Conservation (phyloP, 2,113 vertebrate genomes). For the Rynchops niger region DNA sequence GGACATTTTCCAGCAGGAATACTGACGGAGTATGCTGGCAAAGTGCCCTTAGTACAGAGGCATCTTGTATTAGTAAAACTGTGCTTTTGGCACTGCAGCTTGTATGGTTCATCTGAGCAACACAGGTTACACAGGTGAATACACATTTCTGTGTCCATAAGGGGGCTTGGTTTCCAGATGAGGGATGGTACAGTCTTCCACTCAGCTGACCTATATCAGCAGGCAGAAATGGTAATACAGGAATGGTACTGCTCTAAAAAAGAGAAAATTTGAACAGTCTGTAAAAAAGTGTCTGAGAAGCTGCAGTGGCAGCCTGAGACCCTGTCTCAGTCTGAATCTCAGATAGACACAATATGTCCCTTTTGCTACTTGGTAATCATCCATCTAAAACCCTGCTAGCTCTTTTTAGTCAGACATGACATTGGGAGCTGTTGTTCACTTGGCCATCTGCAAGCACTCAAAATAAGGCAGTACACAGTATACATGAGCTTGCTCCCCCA, state of each 20-base stretch:
- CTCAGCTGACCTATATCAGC: neutral
- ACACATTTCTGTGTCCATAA: neutral
- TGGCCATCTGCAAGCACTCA: slow-evolving; percentile 3
- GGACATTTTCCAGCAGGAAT: neutral
- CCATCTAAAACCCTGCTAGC: neutral
- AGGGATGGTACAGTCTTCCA: neutral
- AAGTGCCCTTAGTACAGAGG: neutral
- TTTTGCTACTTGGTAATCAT: neutral
- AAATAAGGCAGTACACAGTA: neutral
- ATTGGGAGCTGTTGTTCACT: neutral
- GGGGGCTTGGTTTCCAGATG: neutral
- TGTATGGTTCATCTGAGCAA: neutral
- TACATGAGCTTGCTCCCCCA: neutral
- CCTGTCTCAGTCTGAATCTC: neutral
- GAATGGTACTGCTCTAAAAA: neutral
- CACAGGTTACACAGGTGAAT: neutral
- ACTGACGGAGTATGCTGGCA: neutral
- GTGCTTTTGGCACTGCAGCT: neutral
- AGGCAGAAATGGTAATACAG: neutral
- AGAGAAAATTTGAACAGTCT: neutral
- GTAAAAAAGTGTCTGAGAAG: neutral
- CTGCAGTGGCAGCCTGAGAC: neutral
- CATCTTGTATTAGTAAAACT: neutral
- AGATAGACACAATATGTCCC: neutral
- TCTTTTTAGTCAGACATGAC: neutral